Base-by-base conservation (phyloP, 2,797 vertebrate species). In the Selene dorsalis region DNA sequence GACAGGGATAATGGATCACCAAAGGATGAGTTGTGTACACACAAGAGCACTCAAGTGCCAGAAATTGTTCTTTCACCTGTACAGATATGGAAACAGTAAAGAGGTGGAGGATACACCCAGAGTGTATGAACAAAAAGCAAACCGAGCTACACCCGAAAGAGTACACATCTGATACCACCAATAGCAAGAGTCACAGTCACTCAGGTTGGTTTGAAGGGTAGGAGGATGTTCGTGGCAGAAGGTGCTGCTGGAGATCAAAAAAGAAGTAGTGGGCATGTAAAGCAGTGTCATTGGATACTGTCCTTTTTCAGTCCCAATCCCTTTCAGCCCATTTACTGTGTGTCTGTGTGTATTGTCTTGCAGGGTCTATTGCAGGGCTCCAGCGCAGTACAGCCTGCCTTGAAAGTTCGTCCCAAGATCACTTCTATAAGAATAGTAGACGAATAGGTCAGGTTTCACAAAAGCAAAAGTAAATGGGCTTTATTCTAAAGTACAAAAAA, bases 341-440 rank as follows among this genome's bases (percentile, higher is more conserved):
- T 55, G 41, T 63, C 53, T 75, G 41, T 43, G 41, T 58, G 30
- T 63, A 48, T 75, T 61, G 32, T 68, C 16, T 77, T 61, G 59
- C 24, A 61, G 56, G 48, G 17, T 50, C 45, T 62, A 59, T 68
- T 83, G 81, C 65, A 69, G 61, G 4, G n/a, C 52, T 74, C 66
- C 68, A 38, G 53, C 72, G 77, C 50, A 67, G 53, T 74, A 38
- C 39, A 62, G 59, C 72, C 55, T 77, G 43, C 20, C 65, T 57
- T 45, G 5, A 26, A 52, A 24, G 43, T 57, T 68, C 75, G 9
- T 64, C 80, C 77, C 69, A 56, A 69, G 52, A 55, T 93, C 83
- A 92, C 48, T 94, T 91, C 92, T 94, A 38, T 10, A 53, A 48
- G 1, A 83, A 63, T 0, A 41, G 17, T 1, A 79, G 28, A 75